Percentiles rank a stretch among this genome's conserved stretches.
These are phyloP conservation scores for Littorina saxatilis DNA, from an alignment of 1,140 invertebrate genomes.

Conservation along the genomic window DNA sequence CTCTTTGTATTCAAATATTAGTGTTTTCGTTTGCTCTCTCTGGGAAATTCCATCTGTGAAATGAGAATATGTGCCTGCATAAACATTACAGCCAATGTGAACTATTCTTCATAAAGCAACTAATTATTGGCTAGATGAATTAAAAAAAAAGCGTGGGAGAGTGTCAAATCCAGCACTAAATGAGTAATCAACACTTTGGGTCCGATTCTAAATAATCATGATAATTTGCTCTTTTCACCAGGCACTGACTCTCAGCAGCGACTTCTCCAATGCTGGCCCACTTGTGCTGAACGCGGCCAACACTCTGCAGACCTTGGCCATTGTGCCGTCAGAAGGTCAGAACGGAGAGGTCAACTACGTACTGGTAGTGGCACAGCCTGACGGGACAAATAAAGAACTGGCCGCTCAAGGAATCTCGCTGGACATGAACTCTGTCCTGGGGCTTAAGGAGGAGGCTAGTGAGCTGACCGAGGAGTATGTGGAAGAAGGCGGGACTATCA, in stretches of 20 bases:
- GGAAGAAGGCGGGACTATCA: conserved; percentile 79
- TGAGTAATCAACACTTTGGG: no score
- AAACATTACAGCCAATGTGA: no score
- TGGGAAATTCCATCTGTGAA: no score
- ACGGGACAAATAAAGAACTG: conserved; percentile 67
- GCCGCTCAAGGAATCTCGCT: conserved; percentile 70
- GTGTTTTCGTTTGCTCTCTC: no score
- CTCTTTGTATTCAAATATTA: no score
- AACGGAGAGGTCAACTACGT: conserved; percentile 90
- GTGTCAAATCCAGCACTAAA: no score
- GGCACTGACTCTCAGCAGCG: conserved; percentile 30
- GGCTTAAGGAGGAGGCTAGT: conserved; percentile 74
- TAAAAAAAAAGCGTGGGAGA: no score
- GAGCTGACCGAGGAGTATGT: conserved; percentile 78
- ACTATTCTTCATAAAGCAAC: no score
- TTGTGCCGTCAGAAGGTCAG: conserved; percentile 86
- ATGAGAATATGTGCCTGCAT: no score
- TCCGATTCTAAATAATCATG: no score
- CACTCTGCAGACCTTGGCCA: conserved; percentile 88
- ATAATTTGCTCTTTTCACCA: no score
- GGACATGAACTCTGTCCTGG: conserved; percentile 78
- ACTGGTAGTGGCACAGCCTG: conserved; percentile 88
- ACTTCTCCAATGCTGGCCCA: conserved; percentile 47
- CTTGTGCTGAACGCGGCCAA: conserved; percentile 55
- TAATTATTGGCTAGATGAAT: no score